Evolutionary conservation across 2,888 invertebrate species (phyloP), one percentile per base, ranked within the genome.

Genomic region (Automeris io): DNA sequence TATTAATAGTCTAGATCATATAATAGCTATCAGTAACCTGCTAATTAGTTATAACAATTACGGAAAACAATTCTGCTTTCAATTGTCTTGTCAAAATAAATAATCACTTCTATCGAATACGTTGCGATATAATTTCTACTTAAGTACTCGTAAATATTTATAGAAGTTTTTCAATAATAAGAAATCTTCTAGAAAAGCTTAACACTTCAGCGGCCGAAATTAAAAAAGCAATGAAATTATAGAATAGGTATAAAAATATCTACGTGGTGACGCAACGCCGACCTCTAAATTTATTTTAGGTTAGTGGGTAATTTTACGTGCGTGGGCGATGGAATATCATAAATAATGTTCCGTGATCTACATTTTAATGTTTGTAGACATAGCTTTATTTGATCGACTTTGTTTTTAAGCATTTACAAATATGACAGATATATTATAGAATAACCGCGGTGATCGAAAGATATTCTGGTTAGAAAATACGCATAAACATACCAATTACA

Each of bases 301-400:
- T 39, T 39, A 29, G 22, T 39, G 39, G 32, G 39, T 33, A 34
- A 29, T 35, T 34, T 39, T 39, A 39, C 33, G 29, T 18, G 29
- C 22, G 39, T 34, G 39, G 39, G 39, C 26, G 16, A 21, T 22
- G 19, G 26, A 39, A 39, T 39, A 39, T 39, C 39, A 39, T 39
- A 39, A 39, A 39, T 39, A 39, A 34, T 34, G 29, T 39, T 39
- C 29, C 34, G 39, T 39, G 39, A 26, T 39, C 39, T 26, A 39
- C 29, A 34, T 39, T 39, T 39, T 34, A 39, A 39, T 39, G 34
- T 39, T 21, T 34, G 26, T 34, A 21, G 34, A 29, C 19, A 31
- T 32, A 18, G 31, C 26, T 37, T 31, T 31, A 31, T 37, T 31
- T 37, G 31, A 37, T 32, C 23, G 31, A 23, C 32, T 32, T 31